Evolutionary conservation across 2,113 vertebrate species (phyloP), one percentile per base, ranked within the genome.

Genomic region (Paramormyrops kingsleyae): DNA sequence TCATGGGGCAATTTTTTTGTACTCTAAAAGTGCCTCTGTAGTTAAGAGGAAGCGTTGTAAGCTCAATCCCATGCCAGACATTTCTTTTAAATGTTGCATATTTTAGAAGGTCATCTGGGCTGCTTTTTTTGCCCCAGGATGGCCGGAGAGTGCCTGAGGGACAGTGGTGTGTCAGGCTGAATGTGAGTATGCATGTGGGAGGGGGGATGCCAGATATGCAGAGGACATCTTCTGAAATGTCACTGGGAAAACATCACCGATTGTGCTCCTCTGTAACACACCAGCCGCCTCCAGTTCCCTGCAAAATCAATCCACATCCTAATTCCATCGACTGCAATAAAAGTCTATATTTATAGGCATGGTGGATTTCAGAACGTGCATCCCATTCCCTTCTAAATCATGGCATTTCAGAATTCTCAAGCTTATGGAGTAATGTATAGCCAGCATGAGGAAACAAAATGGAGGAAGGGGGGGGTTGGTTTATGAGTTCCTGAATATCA

Each of bases 41-140:
- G 85, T 17, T 87, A 31, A 87, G 85, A 50, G 50, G 50, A 87
- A 87, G 85, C 9, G 31, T 10, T 87, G 50, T 87, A 10, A 87
- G 31, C 50, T 13, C 47, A 87, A 39, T 19, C 13, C 27, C 50
- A 62, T 88, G 88, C 56, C 83, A 44, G 80, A 66, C 53, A 86
- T 89, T 84, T 89, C 56, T 47, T 52, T 87, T 89, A 47, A 59
- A 86, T 47, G 83, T 50, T 85, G 44, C 19, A 44, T 83, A 85
- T 86, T 89, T 42, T 52, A 89, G 44, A 66, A 85, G 44, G 89
- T 89, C 70, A 89, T 56, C 31, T 35, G 27, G 21, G 50, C 19
- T 49, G 12, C 62, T 44, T 88, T 15, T 88, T 62, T 35, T 35
- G 46, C 46, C 80, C 39, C 13, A 62, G 85, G 24, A 21, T 39